phyloP scores from a whole-genome alignment of 2,797 vertebrate species.

The Pempheris klunzingeri region DNA sequence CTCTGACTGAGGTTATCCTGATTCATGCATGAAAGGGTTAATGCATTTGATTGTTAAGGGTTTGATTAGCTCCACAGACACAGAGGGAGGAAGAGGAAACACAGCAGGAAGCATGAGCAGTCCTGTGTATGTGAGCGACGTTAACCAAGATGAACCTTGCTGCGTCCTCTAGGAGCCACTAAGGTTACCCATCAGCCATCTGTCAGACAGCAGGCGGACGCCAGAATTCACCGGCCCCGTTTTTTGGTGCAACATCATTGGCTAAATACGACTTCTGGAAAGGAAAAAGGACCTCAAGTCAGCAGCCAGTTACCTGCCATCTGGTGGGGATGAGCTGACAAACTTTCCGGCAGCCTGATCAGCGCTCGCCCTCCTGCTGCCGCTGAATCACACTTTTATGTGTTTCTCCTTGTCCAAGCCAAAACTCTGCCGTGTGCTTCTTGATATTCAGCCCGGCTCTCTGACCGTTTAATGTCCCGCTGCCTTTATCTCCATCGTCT shows the following conservation, averaged over 20 bases:
- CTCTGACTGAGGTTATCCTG: no score
- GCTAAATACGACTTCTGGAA: conserved; percentile 23
- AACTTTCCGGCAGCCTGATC: conserved; percentile 1
- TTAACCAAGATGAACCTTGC: background rate
- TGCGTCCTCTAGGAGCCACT: conserved; percentile 21
- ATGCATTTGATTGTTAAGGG: no score
- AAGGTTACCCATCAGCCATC: conserved; percentile 48
- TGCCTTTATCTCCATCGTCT: background rate
- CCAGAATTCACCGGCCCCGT: background rate
- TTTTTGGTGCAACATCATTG: background rate
- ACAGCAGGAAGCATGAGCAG: no score
- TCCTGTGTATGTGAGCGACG: background rate
- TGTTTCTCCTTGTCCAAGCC: background rate
- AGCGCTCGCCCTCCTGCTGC: conserved; percentile 9
- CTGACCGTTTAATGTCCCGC: background rate
- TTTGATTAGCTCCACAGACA: no score
- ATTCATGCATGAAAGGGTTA: no score
- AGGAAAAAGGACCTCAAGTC: background rate
- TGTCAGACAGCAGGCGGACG: conserved; percentile 22
- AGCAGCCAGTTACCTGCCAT: conserved; percentile 12
- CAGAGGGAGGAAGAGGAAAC: background rate
- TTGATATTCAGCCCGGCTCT: background rate
- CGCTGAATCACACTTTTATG: background rate
- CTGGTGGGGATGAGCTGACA: conserved; percentile 18
- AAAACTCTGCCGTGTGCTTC: background rate